phyloP scores from a whole-genome alignment of 2,888 invertebrate genomes.

The Nasonovia ribisnigri region DNA sequence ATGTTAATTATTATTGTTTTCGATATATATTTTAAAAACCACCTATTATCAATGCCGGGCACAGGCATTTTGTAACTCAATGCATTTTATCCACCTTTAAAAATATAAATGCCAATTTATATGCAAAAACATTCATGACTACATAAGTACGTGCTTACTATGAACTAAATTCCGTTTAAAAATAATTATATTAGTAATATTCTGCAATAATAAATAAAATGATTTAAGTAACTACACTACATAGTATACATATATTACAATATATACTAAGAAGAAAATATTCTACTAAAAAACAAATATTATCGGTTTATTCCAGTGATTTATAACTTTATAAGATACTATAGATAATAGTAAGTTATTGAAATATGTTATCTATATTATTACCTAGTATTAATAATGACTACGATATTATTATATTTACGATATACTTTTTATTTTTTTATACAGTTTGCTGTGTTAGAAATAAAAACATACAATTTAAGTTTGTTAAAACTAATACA shows the following conservation, averaged over 20 bases:
- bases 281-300: background rate
- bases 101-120: background rate
- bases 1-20: background rate
- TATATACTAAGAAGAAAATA: background rate
- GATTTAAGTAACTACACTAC: no score
- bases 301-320: background rate
- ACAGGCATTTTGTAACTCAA: background rate
- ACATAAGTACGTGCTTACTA: no score
- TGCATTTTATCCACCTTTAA: background rate
- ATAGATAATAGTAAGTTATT: background rate
- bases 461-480: no score
- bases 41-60: background rate
- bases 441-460: background rate
- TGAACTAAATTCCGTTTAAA: no score
- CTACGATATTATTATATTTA: no score
- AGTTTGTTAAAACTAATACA: constrained; percentile 8
- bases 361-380: background rate
- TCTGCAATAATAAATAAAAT: no score
- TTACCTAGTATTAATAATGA: background rate
- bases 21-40: background rate
- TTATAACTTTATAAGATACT: background rate
- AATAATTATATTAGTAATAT: no score
- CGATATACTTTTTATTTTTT: background rate
- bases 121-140: no score
- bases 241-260: no score